Percentiles rank a stretch among this genome's conserved stretches.
Evolutionary conservation across 2,888 invertebrate genomes (phyloP).

Genomic region (Lasioglossum morio): DNA sequence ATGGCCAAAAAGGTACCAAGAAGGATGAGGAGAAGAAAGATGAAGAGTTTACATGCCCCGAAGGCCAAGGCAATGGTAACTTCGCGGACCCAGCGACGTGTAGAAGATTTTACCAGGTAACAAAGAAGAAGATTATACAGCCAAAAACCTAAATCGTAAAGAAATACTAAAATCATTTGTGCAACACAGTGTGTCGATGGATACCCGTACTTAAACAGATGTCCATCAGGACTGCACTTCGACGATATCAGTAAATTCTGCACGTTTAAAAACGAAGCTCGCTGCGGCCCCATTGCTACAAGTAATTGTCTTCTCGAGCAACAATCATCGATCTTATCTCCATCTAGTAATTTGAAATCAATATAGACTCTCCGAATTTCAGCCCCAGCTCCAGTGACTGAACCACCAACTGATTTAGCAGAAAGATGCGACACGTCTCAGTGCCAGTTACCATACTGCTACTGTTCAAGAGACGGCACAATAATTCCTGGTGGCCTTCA

Average conservation of each 20-base stretch:
- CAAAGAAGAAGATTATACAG: not conserved
- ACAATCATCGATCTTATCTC: not conserved
- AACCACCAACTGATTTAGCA: slow-evolving; percentile 92
- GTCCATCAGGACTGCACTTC: slow-evolving; percentile 95
- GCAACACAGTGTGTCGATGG: slow-evolving; percentile 93
- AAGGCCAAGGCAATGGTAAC: slow-evolving; percentile 93
- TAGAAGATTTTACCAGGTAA: slow-evolving; percentile 94
- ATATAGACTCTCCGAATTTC: slow-evolving; percentile 69
- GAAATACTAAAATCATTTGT: not conserved
- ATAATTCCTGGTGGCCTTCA: slow-evolving; percentile 93
- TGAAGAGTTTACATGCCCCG: slow-evolving; percentile 92
- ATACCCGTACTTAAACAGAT: slow-evolving; percentile 94
- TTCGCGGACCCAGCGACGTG: slow-evolving; percentile 96
- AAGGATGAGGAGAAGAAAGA: slow-evolving; percentile 86
- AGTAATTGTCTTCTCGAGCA: slow-evolving; percentile 87
- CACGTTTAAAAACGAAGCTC: slow-evolving; percentile 95
- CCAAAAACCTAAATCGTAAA: not conserved
- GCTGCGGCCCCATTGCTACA: slow-evolving; percentile 94
- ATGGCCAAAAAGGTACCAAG: slow-evolving; percentile 83
- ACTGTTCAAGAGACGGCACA: slow-evolving; percentile 96
- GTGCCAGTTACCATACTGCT: slow-evolving; percentile 95
- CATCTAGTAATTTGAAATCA: slow-evolving; percentile 5
- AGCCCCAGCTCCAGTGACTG: slow-evolving; percentile 94
- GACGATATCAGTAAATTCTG: slow-evolving; percentile 96
- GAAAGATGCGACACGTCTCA: slow-evolving; percentile 91